Conservation (phyloP, 2,113 vertebrate genomes). For the Nipponia nippon region DNA sequence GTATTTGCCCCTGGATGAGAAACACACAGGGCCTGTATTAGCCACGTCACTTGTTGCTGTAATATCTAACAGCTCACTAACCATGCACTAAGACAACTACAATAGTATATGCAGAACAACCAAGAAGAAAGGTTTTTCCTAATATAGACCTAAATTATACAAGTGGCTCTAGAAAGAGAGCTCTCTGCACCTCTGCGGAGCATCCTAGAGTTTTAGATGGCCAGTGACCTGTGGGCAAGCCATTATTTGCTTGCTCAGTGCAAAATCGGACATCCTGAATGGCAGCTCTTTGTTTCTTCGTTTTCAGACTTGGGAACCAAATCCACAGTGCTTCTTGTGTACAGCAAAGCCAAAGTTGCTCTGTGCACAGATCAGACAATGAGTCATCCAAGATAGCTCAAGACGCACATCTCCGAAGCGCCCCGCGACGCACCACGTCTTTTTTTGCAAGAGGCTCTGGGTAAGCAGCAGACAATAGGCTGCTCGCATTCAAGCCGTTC, state of each 20-base stretch:
- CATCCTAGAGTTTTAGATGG: background rate
- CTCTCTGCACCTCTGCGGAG: background rate
- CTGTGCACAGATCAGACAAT: background rate
- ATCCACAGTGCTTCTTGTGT: background rate
- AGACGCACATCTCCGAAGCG: background rate
- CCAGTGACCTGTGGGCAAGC: background rate
- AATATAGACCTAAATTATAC: background rate
- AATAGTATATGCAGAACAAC: background rate
- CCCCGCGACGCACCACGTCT: rapidly evolving
- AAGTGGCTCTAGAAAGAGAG: background rate
- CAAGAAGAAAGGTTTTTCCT: background rate
- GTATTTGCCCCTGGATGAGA: background rate
- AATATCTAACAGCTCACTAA: too few relatives aligned
- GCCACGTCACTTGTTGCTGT: rapidly evolving
- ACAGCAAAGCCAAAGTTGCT: background rate
- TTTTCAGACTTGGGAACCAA: background rate
- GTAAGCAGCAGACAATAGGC: background rate
- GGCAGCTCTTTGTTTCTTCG: background rate
- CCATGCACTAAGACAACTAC: too few relatives aligned
- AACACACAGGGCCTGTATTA: background rate
- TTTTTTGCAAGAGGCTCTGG: background rate
- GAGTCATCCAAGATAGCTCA: background rate
- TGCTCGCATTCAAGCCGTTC: background rate
- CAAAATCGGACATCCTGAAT: background rate
- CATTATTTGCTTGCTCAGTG: background rate